A percentile compares a stretch with the other conserved stretches of the same genome.
These are phyloP conservation scores for Harpagifer antarcticus DNA, from an alignment of 2,797 vertebrate genomes.

Conservation along the genomic window DNA sequence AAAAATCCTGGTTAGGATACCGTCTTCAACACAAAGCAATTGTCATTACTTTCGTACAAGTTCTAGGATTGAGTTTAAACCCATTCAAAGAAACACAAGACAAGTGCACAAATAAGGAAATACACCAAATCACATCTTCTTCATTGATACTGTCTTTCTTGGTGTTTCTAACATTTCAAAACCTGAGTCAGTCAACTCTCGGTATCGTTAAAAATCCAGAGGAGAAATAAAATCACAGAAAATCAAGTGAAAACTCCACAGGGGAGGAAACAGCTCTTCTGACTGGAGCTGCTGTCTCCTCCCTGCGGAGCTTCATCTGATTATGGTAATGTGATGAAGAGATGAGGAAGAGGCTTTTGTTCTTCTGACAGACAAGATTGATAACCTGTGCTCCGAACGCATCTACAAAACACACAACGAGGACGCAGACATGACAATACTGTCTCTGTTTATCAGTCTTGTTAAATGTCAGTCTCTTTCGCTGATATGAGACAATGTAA, in stretches of 20 bases:
- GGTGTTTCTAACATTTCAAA: not conserved
- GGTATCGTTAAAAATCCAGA: not conserved
- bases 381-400: slow-evolving; percentile 56
- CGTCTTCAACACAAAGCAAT: not conserved
- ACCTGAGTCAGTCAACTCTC: not conserved
- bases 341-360: slow-evolving; percentile 55
- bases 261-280: slow-evolving; percentile 37
- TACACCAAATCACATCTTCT: slow-evolving; percentile 8
- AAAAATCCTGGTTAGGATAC: not conserved
- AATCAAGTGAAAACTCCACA: slow-evolving; percentile 3
- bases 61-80: not conserved
- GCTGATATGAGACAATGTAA: slow-evolving; percentile 37
- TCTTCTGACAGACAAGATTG: slow-evolving; percentile 65
- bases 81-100: not conserved
- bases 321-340: slow-evolving; percentile 65
- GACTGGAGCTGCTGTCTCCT: slow-evolving; percentile 28
- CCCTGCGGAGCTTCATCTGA: slow-evolving; percentile 56
- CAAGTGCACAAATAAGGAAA: not conserved
- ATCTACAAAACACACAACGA: not conserved
- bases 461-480: slow-evolving; percentile 44
- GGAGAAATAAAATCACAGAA: slow-evolving; percentile 11
- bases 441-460: slow-evolving; percentile 39
- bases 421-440: slow-evolving; percentile 23
- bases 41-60: too few relatives aligned
- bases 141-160: not conserved